These are phyloP conservation scores for Sialis lutaria DNA, from an alignment of 2,888 invertebrate species.

Conservation along the genomic window DNA sequence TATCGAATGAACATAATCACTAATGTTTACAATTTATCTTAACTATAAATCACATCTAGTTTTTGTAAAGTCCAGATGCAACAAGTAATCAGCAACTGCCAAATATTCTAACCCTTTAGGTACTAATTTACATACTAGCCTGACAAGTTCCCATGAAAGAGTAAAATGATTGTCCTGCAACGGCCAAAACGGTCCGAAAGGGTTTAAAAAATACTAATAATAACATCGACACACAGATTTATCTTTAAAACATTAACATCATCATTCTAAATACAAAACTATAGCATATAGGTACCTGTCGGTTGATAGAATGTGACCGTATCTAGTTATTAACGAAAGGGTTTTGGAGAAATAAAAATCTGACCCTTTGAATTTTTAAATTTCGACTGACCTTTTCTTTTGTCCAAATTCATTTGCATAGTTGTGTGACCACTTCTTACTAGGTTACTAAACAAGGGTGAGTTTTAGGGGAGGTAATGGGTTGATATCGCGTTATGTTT, in stretches of 20 bases:
- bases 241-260: too few relatives aligned
- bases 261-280: too few relatives aligned
- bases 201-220: background rate
- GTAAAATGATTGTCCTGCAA: background rate
- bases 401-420: slow-evolving; percentile 1
- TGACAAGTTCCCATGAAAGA: background rate
- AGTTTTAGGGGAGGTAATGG: background rate
- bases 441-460: background rate
- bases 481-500: background rate
- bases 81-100: too few relatives aligned
- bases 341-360: background rate
- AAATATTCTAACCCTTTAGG: too few relatives aligned
- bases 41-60: too few relatives aligned
- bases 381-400: background rate
- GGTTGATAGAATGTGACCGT: too few relatives aligned
- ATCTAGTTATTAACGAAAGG: background rate
- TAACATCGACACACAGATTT: background rate
- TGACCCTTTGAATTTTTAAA: slow-evolving; percentile 1
- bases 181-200: slow-evolving; percentile 1
- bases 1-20: too few relatives aligned
- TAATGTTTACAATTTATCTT: too few relatives aligned
- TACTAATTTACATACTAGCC: background rate
- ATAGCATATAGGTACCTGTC: too few relatives aligned
- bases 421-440: slow-evolving; percentile 3
- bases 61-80: too few relatives aligned